A percentile compares a stretch with the other conserved stretches of the same genome.
Conservation (phyloP, 2,797 vertebrate species). For the Anniella stebbinsi region DNA sequence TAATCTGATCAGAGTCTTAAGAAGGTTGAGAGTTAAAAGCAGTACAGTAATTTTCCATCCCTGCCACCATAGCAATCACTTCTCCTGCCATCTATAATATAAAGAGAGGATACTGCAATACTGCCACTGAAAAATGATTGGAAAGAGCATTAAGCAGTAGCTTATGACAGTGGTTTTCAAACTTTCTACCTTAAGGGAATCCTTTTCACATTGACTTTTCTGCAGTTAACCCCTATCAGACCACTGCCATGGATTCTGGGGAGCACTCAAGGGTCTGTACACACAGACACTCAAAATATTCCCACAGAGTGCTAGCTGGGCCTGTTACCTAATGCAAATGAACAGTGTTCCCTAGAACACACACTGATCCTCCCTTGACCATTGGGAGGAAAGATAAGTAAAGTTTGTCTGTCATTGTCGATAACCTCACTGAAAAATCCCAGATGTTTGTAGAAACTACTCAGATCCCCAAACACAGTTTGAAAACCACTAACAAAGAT, state of each 20-base stretch:
- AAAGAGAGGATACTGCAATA: background rate
- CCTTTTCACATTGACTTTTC: background rate
- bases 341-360: background rate
- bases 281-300: background rate
- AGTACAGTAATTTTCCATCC: background rate
- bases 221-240: background rate
- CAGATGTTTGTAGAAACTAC: background rate
- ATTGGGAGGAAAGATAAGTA: background rate
- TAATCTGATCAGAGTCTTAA: background rate
- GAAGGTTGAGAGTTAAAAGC: background rate
- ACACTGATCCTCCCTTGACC: background rate
- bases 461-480: too few relatives aligned
- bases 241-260: background rate
- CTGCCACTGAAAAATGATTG: background rate
- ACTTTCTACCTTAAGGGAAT: background rate
- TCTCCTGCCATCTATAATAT: background rate
- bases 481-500: too few relatives aligned
- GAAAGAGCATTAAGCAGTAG: background rate
- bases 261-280: background rate
- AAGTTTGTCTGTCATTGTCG: background rate
- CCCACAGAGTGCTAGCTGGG: background rate
- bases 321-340: background rate
- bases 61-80: background rate
- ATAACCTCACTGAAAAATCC: background rate
- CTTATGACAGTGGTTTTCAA: background rate